Conservation (phyloP, 2,113 vertebrate genomes). For the Megaleporinus macrocephalus region DNA sequence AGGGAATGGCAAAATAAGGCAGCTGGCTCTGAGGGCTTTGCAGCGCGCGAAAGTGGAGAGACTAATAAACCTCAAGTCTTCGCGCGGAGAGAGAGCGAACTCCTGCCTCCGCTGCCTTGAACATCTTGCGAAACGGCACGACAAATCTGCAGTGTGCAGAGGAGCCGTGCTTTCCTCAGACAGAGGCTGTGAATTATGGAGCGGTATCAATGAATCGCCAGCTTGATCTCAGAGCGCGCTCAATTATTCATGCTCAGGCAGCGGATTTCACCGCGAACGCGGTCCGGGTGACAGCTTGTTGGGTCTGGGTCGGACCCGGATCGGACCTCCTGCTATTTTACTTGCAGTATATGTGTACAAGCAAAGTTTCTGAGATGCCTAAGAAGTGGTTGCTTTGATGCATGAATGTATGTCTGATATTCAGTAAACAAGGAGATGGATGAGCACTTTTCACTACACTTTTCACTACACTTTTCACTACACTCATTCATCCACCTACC, state of each 20-base stretch:
- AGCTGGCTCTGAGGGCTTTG: slow-evolving; percentile 72
- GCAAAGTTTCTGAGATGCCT: neutral
- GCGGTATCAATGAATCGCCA: slow-evolving; percentile 62
- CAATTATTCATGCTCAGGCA: slow-evolving; percentile 2
- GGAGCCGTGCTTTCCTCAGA: slow-evolving; percentile 58
- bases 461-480: too few species aligned
- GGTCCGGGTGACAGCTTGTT: neutral
- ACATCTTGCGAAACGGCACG: slow-evolving; percentile 53
- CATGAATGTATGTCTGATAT: neutral
- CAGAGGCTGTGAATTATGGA: slow-evolving; percentile 55
- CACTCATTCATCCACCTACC: too few species aligned
- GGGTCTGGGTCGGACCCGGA: neutral
- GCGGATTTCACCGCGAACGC: neutral
- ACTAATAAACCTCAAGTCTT: slow-evolving; percentile 73
- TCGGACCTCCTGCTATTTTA: neutral
- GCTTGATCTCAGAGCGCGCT: slow-evolving; percentile 45
- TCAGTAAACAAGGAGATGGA: too few species aligned
- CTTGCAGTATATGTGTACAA: neutral
- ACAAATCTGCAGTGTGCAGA: slow-evolving; percentile 67
- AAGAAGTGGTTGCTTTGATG: neutral
- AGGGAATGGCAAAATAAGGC: slow-evolving; percentile 77
- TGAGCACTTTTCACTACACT: too few species aligned
- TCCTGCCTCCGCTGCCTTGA: slow-evolving; percentile 53
- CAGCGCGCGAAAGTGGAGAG: slow-evolving; percentile 65
- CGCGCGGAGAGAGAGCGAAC: slow-evolving; percentile 51